Evolutionary conservation across 1,140 invertebrate species (phyloP).

Genomic region (Lepidurus arcticus): DNA sequence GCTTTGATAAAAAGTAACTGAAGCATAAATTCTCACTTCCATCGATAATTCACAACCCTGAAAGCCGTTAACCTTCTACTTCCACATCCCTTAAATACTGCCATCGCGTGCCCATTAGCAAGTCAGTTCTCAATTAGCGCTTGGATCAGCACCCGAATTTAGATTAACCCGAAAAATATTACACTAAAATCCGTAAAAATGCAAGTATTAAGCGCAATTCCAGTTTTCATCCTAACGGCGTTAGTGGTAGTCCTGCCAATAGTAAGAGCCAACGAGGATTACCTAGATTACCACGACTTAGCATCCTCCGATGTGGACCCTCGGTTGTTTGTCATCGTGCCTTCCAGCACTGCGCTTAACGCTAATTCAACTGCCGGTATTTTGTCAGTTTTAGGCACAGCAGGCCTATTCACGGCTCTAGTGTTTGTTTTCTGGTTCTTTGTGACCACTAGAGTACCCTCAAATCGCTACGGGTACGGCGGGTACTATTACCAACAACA

Average conservation of each 20-base stretch:
- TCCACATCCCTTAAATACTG: not conserved
- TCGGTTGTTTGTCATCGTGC: conserved; percentile 28
- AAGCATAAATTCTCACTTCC: not conserved
- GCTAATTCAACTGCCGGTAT: conserved; percentile 29
- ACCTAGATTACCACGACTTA: not conserved
- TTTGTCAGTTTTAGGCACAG: conserved; percentile 28
- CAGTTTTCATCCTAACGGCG: not conserved
- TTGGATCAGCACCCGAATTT: not conserved
- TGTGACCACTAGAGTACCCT: conserved; percentile 23
- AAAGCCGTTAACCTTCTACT: not conserved
- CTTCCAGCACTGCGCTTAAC: conserved; percentile 27
- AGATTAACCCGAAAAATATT: not conserved
- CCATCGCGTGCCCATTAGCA: not conserved
- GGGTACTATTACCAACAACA: conserved; percentile 12
- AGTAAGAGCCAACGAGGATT: not conserved
- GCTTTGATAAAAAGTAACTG: not conserved
- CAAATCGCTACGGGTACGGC: conserved; percentile 16
- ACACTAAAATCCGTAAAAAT: not conserved
- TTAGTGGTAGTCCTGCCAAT: not conserved
- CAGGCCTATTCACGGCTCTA: conserved; percentile 29
- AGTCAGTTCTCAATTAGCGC: not conserved
- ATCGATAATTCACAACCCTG: not conserved
- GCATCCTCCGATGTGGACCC: conserved; percentile 8
- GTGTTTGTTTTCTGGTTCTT: conserved; percentile 28
- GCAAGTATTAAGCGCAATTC: not conserved